Evolutionary conservation across 2,888 invertebrate genomes (phyloP).

Genomic region (Kuschelorhynchus macadamiae): DNA sequence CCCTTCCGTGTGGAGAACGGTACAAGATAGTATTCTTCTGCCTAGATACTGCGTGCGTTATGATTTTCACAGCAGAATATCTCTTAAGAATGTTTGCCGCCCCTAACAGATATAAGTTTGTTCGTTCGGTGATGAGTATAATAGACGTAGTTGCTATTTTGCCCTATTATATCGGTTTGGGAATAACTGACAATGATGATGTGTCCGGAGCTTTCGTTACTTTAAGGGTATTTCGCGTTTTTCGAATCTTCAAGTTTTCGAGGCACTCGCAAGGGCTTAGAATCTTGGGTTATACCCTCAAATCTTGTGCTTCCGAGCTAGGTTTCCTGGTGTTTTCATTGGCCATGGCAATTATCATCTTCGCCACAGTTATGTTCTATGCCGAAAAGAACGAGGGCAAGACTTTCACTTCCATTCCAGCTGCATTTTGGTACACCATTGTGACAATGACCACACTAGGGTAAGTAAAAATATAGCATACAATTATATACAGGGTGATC

Average conservation of each 20-base stretch:
- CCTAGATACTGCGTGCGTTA: slow-evolving; percentile 99
- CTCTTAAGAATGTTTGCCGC: slow-evolving; percentile 95
- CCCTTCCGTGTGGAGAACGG: slow-evolving; percentile 95
- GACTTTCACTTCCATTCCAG: slow-evolving; percentile 99
- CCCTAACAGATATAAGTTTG: slow-evolving; percentile 98
- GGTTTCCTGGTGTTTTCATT: slow-evolving; percentile 99
- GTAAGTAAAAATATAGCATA: slow-evolving; percentile 75
- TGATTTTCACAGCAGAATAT: slow-evolving; percentile 99
- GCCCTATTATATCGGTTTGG: slow-evolving; percentile 98
- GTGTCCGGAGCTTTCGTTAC: slow-evolving; percentile 99
- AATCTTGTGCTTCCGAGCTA: slow-evolving; percentile 98
- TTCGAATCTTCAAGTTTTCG: slow-evolving; percentile 99
- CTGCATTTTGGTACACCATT: slow-evolving; percentile 99
- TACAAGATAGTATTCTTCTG: slow-evolving; percentile 99
- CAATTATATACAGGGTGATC: no score
- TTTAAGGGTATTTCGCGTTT: slow-evolving; percentile 97
- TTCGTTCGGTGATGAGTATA: slow-evolving; percentile 98
- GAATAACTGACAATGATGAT: slow-evolving; percentile 98
- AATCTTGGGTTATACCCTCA: slow-evolving; percentile 98
- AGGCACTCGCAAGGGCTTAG: slow-evolving; percentile 98
- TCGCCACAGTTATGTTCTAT: slow-evolving; percentile 99
- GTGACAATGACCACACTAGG: slow-evolving; percentile 99
- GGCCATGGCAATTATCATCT: slow-evolving; percentile 99
- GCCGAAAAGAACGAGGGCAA: slow-evolving; percentile 98
- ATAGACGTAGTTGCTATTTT: slow-evolving; percentile 99